phyloP scores from a whole-genome alignment of 2,113 vertebrate genomes.

The Dicaeum eximium region DNA sequence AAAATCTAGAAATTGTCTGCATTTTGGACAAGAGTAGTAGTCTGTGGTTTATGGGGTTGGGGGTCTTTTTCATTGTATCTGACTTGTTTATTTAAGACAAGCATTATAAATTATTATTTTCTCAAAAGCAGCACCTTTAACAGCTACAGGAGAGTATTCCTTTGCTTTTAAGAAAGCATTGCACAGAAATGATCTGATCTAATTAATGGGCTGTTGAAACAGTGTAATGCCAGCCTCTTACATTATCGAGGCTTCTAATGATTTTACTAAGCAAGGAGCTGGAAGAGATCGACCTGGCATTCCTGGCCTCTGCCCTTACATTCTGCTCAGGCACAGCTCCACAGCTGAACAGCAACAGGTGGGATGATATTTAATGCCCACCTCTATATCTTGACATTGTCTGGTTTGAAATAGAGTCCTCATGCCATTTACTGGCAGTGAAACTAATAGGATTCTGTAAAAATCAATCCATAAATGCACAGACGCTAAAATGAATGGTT shows the following conservation, averaged over 20 bases:
- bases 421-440: background rate
- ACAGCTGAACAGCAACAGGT: background rate
- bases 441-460: slow-evolving; percentile 34
- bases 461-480: slow-evolving; percentile 38
- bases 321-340: background rate
- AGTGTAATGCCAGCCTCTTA: background rate
- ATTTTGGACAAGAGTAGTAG: background rate
- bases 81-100: background rate
- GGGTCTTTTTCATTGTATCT: background rate
- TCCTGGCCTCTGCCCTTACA: background rate
- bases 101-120: background rate
- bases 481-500: slow-evolving; percentile 10
- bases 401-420: slow-evolving; percentile 35
- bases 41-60: background rate
- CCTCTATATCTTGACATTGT: background rate
- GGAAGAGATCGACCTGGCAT: background rate
- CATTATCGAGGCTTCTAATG: background rate
- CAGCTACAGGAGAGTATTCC: background rate
- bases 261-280: background rate
- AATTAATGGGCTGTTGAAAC: background rate
- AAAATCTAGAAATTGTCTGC: background rate
- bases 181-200: background rate
- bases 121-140: background rate
- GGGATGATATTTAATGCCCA: background rate
- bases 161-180: background rate